Base-by-base conservation (phyloP, 2,113 vertebrate genomes). In the Ciconia maguari region DNA sequence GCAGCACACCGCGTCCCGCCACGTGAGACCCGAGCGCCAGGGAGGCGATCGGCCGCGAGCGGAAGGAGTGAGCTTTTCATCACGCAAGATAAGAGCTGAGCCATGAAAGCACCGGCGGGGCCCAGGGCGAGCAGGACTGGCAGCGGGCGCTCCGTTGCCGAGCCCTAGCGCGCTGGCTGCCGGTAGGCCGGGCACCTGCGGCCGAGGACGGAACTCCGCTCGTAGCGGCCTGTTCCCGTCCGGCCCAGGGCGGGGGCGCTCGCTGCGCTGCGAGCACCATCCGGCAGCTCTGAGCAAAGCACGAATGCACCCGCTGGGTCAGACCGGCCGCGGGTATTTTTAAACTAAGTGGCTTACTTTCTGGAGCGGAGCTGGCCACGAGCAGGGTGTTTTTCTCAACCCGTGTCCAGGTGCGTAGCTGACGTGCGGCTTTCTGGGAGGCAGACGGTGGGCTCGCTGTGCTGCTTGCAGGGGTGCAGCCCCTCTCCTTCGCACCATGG, bases 191-290 rank as follows among this genome's bases (percentile, higher is more conserved):
- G 19, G 8, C 20, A 7, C n/a, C 20, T 17, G 44, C 57, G 5
- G 44, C 46, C 25, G 25, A 14, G 21, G n/a, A 10, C 12, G n/a
- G 27, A 32, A 9, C 22, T 2, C 29, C 3, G 6, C 16, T 15
- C 7, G 12, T 3, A 3, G 44, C 16, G 4, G 17, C n/a, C 44
- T 3, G 3, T 18, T 17, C 17, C n/a, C 11, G 14, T 4, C 27
- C 16, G 17, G 80, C 9, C 11, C 41, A 1, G 30, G 36, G 13
- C 14, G 13, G 16, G 13, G 42, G 10, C 14, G 2, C n/a, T 13
- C 2, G 17, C 22, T 22, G n/a, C 24, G 18, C 65, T 34, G 44
- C 29, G 1, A 3, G 36, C 30, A 7, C 18, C 9, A 9, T 14
- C 18, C 18, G 11, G 55, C 81, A 18, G 46, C 36, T 36, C 26